Evolutionary conservation across 92 coral and sea anemone species (phyloP), one percentile per base, ranked within the genome.

Genomic region (Phymanthus crucifer): DNA sequence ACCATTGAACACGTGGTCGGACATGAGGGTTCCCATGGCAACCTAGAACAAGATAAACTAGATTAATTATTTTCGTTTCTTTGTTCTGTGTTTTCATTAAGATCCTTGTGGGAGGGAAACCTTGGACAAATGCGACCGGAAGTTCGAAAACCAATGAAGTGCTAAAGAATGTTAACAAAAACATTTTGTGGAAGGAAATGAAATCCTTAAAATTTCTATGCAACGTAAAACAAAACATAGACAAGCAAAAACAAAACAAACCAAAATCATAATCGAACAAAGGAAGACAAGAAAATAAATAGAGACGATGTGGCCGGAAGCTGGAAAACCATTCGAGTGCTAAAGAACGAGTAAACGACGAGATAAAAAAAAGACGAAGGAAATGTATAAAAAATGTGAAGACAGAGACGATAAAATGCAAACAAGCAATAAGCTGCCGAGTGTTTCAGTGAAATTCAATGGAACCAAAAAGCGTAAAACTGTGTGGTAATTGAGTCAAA

Each of bases 11-110:
- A 50, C 24, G 40, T 68, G 73, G 61, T 79, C 65, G 6, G 97
- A 92, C 97, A 92, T 92, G 29, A 90, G 71, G 80, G 83, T 72
- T 24, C 94, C 92, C 67, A 92, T 52, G 32, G 90, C 91, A 57
- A 90, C 90, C 97, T 92, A 86, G 31, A 82, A 48, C 1, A 65
- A 78, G 57, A 29, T 23, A 9, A 54, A 61, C 29, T 29, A 18
- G 68, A 27, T 61, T 13, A 1, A 10, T 61, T 29, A n/a, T n/a
- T 12, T 61, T 24, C 17, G 29, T 24, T 24, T 27, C 27, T 24
- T 24, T 61, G 16, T 11, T 7, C 36, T 29, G 33, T 61, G 12
- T 54, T 19, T 21, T 10, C 12, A 52, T 17, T 12, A 45, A 45
- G 16, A 45, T 45, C 10, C 50, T 17, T 45, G 10, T 45, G 10